These are phyloP conservation scores for Symphodus melops DNA, from an alignment of 2,113 vertebrate species.

Conservation along the genomic window DNA sequence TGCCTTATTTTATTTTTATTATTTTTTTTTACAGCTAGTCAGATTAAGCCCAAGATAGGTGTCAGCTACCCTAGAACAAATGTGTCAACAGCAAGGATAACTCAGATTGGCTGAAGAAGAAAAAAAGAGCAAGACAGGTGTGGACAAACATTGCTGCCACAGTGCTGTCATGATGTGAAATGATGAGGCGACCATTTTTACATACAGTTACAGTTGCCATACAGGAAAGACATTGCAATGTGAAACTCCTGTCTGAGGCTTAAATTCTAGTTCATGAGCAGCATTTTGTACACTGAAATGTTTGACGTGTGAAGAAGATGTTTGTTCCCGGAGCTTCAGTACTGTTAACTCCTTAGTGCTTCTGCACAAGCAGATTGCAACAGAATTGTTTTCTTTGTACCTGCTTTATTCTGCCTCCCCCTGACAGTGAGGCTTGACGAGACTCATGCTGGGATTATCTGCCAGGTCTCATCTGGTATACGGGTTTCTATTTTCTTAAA, in stretches of 20 bases:
- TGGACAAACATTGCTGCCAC: too few relatives aligned
- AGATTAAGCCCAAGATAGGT: not conserved
- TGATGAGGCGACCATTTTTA: not conserved
- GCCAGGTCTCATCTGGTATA: constrained; percentile 42
- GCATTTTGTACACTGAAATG: too few relatives aligned
- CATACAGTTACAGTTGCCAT: too few relatives aligned
- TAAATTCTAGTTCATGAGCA: not conserved
- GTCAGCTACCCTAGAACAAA: not conserved
- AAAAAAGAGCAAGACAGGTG: not conserved
- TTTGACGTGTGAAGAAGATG: too few relatives aligned
- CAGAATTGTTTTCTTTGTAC: constrained; percentile 33
- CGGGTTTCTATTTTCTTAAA: constrained; percentile 49
- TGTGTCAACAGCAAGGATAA: not conserved
- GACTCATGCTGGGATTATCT: constrained; percentile 42
- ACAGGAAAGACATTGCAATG: too few relatives aligned
- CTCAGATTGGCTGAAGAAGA: not conserved
- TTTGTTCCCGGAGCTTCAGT: too few relatives aligned
- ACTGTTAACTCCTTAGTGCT: not conserved
- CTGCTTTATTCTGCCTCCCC: constrained; percentile 19
- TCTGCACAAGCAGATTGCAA: constrained; percentile 1
- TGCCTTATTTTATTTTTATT: too few relatives aligned
- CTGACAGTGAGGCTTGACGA: constrained; percentile 16
- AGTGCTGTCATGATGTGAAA: not conserved
- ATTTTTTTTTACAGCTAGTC: not conserved
- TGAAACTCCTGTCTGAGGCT: too few relatives aligned